Evolutionary conservation across 2,797 vertebrate species (phyloP).

Genomic region (Enteromius mattozi): DNA sequence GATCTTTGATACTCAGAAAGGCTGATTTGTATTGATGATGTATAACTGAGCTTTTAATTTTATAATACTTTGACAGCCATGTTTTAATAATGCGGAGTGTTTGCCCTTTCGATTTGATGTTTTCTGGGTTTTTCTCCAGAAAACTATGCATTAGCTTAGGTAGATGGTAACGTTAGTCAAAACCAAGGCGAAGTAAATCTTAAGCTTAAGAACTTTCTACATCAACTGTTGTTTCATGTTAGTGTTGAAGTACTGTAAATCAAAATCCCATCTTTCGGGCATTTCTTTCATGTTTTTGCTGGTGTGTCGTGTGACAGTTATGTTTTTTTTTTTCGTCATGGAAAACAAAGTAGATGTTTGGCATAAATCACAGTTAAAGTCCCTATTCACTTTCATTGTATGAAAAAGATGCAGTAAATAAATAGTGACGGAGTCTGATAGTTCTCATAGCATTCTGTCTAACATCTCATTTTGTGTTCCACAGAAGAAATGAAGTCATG

Average conservation of each 20-base stretch:
- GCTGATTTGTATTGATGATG: neutral
- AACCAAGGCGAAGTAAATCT: neutral
- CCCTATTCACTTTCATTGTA: neutral
- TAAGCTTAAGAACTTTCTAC: neutral
- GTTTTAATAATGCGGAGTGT: neutral
- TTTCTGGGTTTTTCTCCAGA: neutral
- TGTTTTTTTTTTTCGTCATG: neutral
- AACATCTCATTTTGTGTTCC: slow-evolving; percentile 19
- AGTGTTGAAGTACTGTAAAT: neutral
- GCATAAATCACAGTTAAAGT: neutral
- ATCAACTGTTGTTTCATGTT: neutral
- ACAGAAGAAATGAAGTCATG: neutral
- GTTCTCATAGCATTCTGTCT: neutral
- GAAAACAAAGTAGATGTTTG: neutral
- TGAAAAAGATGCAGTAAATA: neutral
- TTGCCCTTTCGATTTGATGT: neutral
- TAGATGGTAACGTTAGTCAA: neutral
- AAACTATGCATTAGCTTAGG: neutral
- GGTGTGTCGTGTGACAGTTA: neutral
- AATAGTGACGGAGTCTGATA: neutral
- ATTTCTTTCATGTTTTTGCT: neutral
- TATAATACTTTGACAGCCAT: neutral
- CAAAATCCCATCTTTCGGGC: neutral
- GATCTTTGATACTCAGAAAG: neutral
- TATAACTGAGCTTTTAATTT: neutral